Evolutionary conservation across 2,797 vertebrate species (phyloP).

Genomic region (Antrozous pallidus): DNA sequence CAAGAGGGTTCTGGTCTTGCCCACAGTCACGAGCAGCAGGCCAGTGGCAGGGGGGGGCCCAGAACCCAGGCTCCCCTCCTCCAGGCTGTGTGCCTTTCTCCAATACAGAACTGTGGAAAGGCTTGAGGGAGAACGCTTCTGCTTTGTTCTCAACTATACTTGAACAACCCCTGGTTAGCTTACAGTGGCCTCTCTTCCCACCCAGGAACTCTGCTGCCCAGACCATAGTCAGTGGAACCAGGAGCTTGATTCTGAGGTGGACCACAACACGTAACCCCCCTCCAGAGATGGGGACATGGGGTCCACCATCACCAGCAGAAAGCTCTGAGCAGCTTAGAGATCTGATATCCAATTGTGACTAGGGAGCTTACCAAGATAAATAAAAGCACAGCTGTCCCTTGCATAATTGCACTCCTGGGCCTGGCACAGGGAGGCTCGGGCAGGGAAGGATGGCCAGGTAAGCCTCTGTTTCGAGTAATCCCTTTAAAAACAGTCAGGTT

Average conservation of each 20-base stretch:
- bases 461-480: background rate
- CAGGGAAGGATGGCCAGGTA: background rate
- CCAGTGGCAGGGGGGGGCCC: background rate
- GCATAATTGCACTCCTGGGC: background rate
- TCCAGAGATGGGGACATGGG: slow-evolving; percentile 33
- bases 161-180: background rate
- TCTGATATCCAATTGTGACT: slow-evolving; percentile 57
- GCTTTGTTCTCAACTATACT: background rate
- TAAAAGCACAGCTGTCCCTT: background rate
- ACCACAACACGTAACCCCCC: slow-evolving; percentile 1
- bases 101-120: background rate
- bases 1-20: background rate
- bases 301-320: slow-evolving; percentile 6
- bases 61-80: background rate
- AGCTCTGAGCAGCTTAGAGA: slow-evolving; percentile 57
- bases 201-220: background rate
- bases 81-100: background rate
- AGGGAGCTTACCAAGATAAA: background rate
- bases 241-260: slow-evolving; percentile 39
- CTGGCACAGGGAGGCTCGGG: background rate
- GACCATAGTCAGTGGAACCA: background rate
- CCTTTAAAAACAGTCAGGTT: background rate
- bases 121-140: background rate
- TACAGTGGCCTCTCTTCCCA: background rate
- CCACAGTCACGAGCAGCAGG: background rate